phyloP scores from a whole-genome alignment of 1,140 invertebrate genomes.

The Trichonephila clavipes region DNA sequence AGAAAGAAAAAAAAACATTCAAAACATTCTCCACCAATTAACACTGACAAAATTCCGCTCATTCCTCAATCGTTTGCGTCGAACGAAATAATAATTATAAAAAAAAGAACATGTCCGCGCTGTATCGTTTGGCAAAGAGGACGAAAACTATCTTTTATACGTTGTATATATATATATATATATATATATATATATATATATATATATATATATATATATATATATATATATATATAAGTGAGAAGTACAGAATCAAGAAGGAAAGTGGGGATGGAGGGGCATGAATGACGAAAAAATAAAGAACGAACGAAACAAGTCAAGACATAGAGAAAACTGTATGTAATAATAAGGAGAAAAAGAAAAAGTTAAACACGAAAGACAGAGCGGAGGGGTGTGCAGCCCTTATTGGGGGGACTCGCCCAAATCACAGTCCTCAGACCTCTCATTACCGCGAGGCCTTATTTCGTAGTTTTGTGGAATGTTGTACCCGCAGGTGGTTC shows the following conservation, averaged over 20 bases:
- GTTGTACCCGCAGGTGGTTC: slow-evolving; percentile 63
- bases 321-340: neutral
- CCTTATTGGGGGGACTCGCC: slow-evolving; percentile 59
- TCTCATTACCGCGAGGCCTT: slow-evolving; percentile 60
- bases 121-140: neutral
- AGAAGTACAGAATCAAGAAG: slow-evolving; percentile 16
- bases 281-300: neutral
- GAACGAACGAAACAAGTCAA: neutral
- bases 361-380: neutral
- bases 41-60: slow-evolving; percentile 7
- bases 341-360: slow-evolving; percentile 5
- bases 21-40: neutral
- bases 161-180: neutral
- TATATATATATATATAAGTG: neutral
- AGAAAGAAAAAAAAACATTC: neutral
- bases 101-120: neutral
- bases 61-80: neutral
- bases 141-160: neutral
- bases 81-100: neutral
- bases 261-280: no score
- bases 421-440: slow-evolving; percentile 73
- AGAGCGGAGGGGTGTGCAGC: slow-evolving; percentile 25
- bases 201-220: neutral
- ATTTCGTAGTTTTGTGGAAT: slow-evolving; percentile 65
- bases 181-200: neutral